A percentile compares a stretch with the other conserved stretches of the same genome.
Evolutionary conservation across 1,140 invertebrate species (phyloP).

Genomic region (Popillia japonica): DNA sequence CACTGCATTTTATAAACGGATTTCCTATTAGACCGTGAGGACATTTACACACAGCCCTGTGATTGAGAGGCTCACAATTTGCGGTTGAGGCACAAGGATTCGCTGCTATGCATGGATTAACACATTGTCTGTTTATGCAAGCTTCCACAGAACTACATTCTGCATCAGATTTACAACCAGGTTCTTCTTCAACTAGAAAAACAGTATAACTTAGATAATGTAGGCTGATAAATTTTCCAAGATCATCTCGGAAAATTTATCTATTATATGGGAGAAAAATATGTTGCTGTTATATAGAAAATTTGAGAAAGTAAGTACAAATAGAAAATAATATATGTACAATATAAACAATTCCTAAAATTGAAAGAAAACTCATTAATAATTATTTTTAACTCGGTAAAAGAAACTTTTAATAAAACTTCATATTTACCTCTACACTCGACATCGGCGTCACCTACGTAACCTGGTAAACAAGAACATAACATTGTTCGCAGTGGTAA

Average conservation of each 20-base stretch:
- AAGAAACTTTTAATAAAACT: not conserved
- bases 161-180: slow-evolving; percentile 73
- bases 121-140: slow-evolving; percentile 77
- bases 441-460: slow-evolving; percentile 83
- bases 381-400: not conserved
- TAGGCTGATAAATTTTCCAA: slow-evolving; percentile 9
- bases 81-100: slow-evolving; percentile 83
- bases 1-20: slow-evolving; percentile 78
- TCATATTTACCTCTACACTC: slow-evolving; percentile 76
- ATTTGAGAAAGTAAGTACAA: not conserved
- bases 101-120: slow-evolving; percentile 77
- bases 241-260: slow-evolving; percentile 16
- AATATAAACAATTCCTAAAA: slow-evolving; percentile 34
- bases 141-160: slow-evolving; percentile 77
- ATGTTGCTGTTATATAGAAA: slow-evolving; percentile 46
- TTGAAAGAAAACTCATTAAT: slow-evolving; percentile 24
- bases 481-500: slow-evolving; percentile 87
- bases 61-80: slow-evolving; percentile 77
- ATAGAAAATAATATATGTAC: slow-evolving; percentile 2
- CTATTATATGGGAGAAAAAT: not conserved
- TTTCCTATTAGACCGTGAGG: slow-evolving; percentile 78
- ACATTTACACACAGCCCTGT: slow-evolving; percentile 81
- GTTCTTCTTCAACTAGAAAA: slow-evolving; percentile 58
- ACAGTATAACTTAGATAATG: not conserved
- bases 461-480: slow-evolving; percentile 83